Conservation (phyloP, 2,113 vertebrate species). For the Nycticorax nycticorax region DNA sequence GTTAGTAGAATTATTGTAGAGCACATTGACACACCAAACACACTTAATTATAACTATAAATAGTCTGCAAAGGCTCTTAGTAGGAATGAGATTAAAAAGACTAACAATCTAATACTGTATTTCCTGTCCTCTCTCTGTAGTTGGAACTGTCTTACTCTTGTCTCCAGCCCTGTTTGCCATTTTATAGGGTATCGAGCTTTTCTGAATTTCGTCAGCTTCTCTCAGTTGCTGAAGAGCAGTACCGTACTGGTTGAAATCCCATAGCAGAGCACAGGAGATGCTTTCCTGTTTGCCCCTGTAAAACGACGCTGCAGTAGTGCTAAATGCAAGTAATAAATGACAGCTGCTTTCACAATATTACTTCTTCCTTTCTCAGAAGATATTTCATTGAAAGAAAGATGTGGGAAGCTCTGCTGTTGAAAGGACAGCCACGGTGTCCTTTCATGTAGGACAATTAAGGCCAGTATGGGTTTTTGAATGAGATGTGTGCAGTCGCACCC, state of each 20-base stretch:
- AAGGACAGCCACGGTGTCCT: background rate
- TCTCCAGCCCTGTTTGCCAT: background rate
- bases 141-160: background rate
- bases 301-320: accelerated
- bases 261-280: background rate
- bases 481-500: background rate
- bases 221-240: background rate
- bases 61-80: slow-evolving; percentile 5
- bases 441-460: background rate
- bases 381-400: background rate
- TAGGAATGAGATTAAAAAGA: slow-evolving; percentile 1
- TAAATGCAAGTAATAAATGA: background rate
- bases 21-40: background rate
- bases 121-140: background rate
- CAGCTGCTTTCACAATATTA: background rate
- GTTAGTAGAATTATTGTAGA: slow-evolving; percentile 47
- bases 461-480: background rate
- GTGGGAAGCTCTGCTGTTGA: background rate
- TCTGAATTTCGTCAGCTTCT: background rate
- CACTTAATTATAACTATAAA: slow-evolving; percentile 46
- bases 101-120: background rate
- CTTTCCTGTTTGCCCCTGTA: background rate
- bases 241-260: background rate
- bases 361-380: background rate
- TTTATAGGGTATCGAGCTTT: background rate